Evolutionary conservation across 2,888 invertebrate genomes (phyloP).

Genomic region (Luperina testacea): DNA sequence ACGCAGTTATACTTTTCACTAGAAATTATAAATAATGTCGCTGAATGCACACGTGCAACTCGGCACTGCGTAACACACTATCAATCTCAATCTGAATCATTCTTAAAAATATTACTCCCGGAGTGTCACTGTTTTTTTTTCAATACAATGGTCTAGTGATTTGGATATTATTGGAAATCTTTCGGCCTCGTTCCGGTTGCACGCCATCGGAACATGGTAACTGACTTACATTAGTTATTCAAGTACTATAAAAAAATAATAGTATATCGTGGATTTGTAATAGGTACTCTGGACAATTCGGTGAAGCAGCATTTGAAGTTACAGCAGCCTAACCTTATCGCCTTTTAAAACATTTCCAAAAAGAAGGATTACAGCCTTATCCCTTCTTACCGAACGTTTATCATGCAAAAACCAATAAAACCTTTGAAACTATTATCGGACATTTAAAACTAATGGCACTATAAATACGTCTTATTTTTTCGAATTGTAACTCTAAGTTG

Average conservation of each 20-base stretch:
- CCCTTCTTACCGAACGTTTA: conserved; percentile 17
- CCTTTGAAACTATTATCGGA: conserved; percentile 46
- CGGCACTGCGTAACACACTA: too few relatives aligned
- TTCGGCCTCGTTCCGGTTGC: too few relatives aligned
- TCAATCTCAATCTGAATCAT: too few relatives aligned
- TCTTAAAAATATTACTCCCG: too few relatives aligned
- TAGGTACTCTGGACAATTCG: not conserved
- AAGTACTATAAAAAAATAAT: too few relatives aligned
- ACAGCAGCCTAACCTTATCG: conserved; percentile 6
- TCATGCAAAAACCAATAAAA: conserved; percentile 50
- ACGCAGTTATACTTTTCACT: too few relatives aligned
- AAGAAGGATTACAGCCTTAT: conserved; percentile 13
- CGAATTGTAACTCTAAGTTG: conserved; percentile 22
- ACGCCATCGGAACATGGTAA: too few relatives aligned
- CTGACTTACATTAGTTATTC: not conserved
- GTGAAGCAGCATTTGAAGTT: not conserved
- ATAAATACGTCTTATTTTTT: conserved; percentile 42
- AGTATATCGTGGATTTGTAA: too few relatives aligned
- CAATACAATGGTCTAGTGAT: not conserved
- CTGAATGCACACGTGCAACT: too few relatives aligned
- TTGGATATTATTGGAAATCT: not conserved
- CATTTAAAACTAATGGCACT: conserved; percentile 52
- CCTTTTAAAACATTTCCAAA: conserved; percentile 11
- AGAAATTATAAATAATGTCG: too few relatives aligned
- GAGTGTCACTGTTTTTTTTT: not conserved